Percentiles rank a stretch among this genome's conserved stretches.
Evolutionary conservation across 1,140 invertebrate genomes (phyloP).

Genomic region (Drosophila pruinosa): DNA sequence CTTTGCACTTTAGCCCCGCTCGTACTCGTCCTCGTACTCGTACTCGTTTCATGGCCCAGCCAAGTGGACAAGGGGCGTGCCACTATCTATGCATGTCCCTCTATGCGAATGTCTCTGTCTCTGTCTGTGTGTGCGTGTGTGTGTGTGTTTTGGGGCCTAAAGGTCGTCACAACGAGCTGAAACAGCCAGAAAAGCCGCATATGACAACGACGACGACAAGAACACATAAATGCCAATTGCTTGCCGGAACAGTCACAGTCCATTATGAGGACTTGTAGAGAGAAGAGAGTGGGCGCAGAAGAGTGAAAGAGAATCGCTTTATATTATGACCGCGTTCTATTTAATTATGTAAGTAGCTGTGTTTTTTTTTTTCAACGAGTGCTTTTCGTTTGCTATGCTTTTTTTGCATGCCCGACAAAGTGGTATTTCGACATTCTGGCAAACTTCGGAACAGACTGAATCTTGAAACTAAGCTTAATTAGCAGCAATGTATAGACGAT

Average conservation of each 20-base stretch:
- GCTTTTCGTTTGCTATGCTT: neutral
- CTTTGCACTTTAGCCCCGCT: slow-evolving; percentile 34
- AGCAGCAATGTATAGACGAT: too few species aligned
- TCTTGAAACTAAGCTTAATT: neutral
- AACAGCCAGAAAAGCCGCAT: slow-evolving; percentile 13
- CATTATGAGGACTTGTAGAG: neutral
- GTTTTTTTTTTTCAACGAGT: slow-evolving; percentile 26
- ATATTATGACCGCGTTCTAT: slow-evolving; percentile 19
- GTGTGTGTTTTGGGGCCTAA: neutral
- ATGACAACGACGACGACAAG: neutral
- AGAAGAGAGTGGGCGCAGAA: neutral
- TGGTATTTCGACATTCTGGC: neutral
- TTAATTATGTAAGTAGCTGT: slow-evolving; percentile 60
- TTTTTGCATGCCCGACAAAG: neutral
- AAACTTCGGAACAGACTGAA: too few species aligned
- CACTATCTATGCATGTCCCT: neutral
- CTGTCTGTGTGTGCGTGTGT: neutral
- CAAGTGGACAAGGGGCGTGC: neutral
- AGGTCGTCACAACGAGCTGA: slow-evolving; percentile 13
- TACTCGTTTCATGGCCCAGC: too few species aligned
- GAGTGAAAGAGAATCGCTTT: neutral
- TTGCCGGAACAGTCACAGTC: slow-evolving; percentile 2
- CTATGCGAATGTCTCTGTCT: too few species aligned
- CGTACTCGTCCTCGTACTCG: too few species aligned
- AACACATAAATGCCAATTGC: slow-evolving; percentile 10